Evolutionary conservation across 2,888 invertebrate species (phyloP), one percentile per base, ranked within the genome.

Genomic region (Bedellia somnulentella): DNA sequence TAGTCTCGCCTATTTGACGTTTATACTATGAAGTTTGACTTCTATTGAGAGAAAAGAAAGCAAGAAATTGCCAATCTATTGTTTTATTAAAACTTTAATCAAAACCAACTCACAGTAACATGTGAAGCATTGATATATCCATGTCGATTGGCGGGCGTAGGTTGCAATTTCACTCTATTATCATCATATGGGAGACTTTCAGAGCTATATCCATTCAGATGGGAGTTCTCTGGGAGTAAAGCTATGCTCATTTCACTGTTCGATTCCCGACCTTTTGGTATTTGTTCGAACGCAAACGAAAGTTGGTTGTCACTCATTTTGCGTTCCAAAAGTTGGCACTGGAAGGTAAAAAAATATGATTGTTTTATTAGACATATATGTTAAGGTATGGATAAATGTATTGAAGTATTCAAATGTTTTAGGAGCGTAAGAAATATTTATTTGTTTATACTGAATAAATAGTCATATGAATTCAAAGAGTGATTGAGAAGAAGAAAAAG

Each of bases 41-140:
- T n/a, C n/a, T n/a, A n/a, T n/a, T n/a, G n/a, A n/a, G n/a, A n/a
- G n/a, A n/a, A n/a, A n/a, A n/a, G n/a, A n/a, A n/a, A n/a, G n/a
- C n/a, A n/a, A n/a, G n/a, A n/a, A n/a, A n/a, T n/a, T n/a, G n/a
- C n/a, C n/a, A n/a, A n/a, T n/a, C n/a, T n/a, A n/a, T n/a, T n/a
- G n/a, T n/a, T n/a, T n/a, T n/a, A n/a, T n/a, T n/a, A n/a, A n/a
- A n/a, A n/a, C n/a, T n/a, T n/a, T n/a, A n/a, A n/a, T n/a, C 9
- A 18, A 18, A 9, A 18, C 5, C 18, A 5, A 45, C 52, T 54
- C 57, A 92, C 93, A 46, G 89, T 89, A 37, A 95, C 83, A 49
- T 93, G 89, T 2, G 93, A 93, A 2, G 94, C 94, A 70, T 95
- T 95, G 41, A 95, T 89, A 48, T 95, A 96, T 9, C 95, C 95